Evolutionary conservation across 2,113 vertebrate genomes (phyloP).

Genomic region (Gasterosteus nipponicus): DNA sequence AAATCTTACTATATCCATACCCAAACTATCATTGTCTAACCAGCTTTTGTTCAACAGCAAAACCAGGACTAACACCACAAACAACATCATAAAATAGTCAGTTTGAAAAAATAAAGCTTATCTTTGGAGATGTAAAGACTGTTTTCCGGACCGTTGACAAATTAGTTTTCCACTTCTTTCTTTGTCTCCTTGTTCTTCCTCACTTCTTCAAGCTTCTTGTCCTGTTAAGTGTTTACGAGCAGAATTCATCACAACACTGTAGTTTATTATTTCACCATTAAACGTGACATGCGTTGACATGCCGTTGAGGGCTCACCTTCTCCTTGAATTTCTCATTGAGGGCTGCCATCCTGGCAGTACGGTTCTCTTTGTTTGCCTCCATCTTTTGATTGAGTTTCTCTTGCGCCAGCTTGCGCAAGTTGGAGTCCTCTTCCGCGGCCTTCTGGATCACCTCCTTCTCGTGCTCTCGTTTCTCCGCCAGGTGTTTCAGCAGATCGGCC

Average conservation of each 20-base stretch:
- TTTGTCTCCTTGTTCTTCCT: slow-evolving; percentile 93
- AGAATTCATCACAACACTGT: neutral
- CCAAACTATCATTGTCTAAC: slow-evolving; percentile 33
- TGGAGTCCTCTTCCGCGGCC: slow-evolving; percentile 92
- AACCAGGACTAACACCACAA: slow-evolving; percentile 70
- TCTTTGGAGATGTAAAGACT: slow-evolving; percentile 86
- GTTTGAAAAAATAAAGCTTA: slow-evolving; percentile 69
- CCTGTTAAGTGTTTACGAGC: slow-evolving; percentile 76
- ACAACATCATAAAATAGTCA: slow-evolving; percentile 40
- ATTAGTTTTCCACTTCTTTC: slow-evolving; percentile 83
- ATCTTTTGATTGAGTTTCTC: slow-evolving; percentile 96
- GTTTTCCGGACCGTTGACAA: slow-evolving; percentile 64
- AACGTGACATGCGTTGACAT: neutral
- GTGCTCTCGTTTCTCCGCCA: slow-evolving; percentile 95
- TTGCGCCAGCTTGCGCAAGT: slow-evolving; percentile 94
- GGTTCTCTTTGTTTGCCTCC: slow-evolving; percentile 97
- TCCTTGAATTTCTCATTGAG: slow-evolving; percentile 95
- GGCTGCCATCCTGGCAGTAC: slow-evolving; percentile 91
- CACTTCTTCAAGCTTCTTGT: slow-evolving; percentile 95
- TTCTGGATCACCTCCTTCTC: slow-evolving; percentile 97
- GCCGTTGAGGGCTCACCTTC: slow-evolving; percentile 80
- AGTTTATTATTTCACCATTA: neutral
- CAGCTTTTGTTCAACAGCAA: slow-evolving; percentile 66
- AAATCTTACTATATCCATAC: neutral
- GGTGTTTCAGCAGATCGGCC: slow-evolving; percentile 91